A percentile compares a stretch with the other conserved stretches of the same genome.
Conservation (phyloP, 2,113 vertebrate genomes). For the Ictalurus punctatus region DNA sequence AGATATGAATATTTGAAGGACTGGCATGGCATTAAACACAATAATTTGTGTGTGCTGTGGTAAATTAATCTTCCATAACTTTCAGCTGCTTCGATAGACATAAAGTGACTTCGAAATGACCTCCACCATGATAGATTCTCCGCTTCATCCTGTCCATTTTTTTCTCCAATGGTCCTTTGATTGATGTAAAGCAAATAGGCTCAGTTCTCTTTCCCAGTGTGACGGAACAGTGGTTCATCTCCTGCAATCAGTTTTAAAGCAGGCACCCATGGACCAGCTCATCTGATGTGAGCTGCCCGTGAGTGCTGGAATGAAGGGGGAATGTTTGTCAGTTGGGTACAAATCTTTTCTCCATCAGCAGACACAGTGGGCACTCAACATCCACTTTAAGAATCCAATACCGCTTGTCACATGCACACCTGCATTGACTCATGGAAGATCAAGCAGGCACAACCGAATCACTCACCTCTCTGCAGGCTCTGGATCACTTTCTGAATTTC, state of each 20-base stretch:
- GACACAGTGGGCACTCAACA: constrained; percentile 25
- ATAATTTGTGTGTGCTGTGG: background rate
- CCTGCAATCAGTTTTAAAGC: constrained; percentile 27
- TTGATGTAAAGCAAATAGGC: constrained; percentile 4
- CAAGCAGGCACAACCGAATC: background rate
- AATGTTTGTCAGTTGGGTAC: constrained; percentile 30
- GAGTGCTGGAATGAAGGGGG: constrained; percentile 2
- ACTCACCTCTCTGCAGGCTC: constrained; percentile 15
- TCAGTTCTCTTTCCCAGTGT: background rate
- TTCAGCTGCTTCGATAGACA: background rate
- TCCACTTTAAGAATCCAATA: constrained; percentile 29
- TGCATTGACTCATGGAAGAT: constrained; percentile 18
- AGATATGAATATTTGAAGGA: background rate
- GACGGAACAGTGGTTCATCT: constrained; percentile 12
- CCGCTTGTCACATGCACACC: background rate
- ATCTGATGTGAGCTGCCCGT: background rate
- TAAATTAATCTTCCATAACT: background rate
- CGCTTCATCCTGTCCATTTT: background rate
- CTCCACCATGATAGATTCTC: background rate
- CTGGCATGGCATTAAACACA: background rate
- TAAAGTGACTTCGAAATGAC: constrained; percentile 20
- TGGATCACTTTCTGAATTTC: constrained; percentile 4
- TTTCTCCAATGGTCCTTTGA: background rate
- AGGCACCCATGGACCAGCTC: constrained; percentile 2
- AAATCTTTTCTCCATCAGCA: constrained; percentile 26